Evolutionary conservation across 2,797 vertebrate genomes (phyloP).

Genomic region (Peromyscus eremicus): DNA sequence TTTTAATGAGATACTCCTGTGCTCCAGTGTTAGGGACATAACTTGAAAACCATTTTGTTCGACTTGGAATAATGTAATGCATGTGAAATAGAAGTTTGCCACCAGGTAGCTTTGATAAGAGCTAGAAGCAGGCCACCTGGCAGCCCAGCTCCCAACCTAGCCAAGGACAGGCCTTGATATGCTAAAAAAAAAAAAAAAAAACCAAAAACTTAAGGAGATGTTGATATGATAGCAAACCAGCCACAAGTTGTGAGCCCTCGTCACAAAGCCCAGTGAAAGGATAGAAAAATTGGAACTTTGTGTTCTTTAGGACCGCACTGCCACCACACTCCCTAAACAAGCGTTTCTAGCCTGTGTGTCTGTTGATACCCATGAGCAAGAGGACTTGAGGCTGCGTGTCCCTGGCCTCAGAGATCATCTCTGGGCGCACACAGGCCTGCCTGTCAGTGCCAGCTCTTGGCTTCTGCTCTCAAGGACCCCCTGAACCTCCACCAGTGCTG

Average conservation of each 20-base stretch:
- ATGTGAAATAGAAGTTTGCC: not conserved
- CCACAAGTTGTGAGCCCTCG: not conserved
- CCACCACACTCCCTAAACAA: too few species aligned
- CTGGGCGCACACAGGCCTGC: not conserved
- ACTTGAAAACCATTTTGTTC: not conserved
- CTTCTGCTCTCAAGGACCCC: not conserved
- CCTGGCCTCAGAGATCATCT: not conserved
- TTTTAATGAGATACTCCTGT: not conserved
- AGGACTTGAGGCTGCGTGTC: not conserved
- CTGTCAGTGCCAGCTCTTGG: not conserved
- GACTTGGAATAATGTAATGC: not conserved
- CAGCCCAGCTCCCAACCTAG: not conserved
- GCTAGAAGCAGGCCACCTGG: not conserved
- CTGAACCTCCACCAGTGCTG: rapidly evolving
- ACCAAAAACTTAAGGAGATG: too few species aligned
- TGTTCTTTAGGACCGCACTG: too few species aligned
- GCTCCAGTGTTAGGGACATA: not conserved
- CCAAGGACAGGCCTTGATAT: not conserved
- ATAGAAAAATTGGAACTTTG: not conserved
- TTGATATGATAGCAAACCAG: not conserved
- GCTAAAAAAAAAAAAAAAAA: not conserved
- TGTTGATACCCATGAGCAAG: not conserved
- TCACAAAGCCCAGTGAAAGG: not conserved
- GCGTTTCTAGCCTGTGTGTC: not conserved
- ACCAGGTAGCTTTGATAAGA: not conserved